Evolutionary conservation across 1,140 invertebrate genomes (phyloP).

Genomic region (Heliothis virescens): DNA sequence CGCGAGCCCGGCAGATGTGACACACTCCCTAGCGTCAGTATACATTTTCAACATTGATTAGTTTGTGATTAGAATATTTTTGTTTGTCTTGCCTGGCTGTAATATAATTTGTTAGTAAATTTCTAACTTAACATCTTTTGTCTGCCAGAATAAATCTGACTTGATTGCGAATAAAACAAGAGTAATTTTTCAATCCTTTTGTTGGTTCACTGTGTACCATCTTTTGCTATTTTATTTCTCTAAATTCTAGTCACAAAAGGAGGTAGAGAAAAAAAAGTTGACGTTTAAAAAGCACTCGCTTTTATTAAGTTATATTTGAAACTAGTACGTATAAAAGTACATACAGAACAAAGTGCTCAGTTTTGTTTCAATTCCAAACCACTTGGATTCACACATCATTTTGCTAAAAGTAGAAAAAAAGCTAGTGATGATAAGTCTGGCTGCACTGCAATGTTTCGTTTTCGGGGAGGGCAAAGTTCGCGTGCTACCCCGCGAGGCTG

Average conservation of each 20-base stretch:
- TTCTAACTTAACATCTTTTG: no score
- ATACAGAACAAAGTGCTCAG: neutral
- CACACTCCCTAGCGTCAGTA: conserved; percentile 31
- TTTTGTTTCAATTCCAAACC: conserved; percentile 18
- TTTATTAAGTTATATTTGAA: neutral
- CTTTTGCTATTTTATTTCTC: neutral
- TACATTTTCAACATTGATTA: conserved; percentile 49
- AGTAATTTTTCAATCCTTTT: no score
- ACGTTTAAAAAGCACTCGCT: conserved; percentile 3
- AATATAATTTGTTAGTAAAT: no score
- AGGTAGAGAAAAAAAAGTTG: neutral
- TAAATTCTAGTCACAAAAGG: neutral
- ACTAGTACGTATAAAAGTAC: neutral
- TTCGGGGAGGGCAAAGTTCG: conserved; percentile 36
- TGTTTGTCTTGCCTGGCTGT: neutral
- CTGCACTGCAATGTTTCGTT: conserved; percentile 41
- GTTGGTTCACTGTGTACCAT: no score
- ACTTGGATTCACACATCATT: neutral
- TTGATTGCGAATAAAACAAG: no score
- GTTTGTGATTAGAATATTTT: conserved; percentile 29
- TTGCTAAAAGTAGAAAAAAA: conserved; percentile 20
- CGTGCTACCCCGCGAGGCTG: conserved; percentile 22
- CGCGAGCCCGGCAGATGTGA: conserved; percentile 35
- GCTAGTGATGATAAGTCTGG: conserved; percentile 29
- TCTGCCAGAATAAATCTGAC: no score